These are phyloP conservation scores for Lasioglossum marginatum DNA, from an alignment of 2,888 invertebrate species.

Conservation along the genomic window DNA sequence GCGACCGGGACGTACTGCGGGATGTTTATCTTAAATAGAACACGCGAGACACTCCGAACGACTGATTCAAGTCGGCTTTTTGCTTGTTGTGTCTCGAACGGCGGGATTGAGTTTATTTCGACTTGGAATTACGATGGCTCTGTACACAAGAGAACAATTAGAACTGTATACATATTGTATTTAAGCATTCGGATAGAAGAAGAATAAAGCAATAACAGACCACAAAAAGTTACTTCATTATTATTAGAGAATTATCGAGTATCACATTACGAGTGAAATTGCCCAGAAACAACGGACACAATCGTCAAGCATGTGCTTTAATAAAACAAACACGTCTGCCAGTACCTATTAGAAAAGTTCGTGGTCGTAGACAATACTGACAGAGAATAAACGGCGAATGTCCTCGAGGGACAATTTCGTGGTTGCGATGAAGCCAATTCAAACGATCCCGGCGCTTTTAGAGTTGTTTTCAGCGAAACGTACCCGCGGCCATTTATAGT, in stretches of 20 bases:
- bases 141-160: no score
- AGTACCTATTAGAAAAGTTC: neutral
- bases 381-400: neutral
- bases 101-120: neutral
- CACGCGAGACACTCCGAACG: neutral
- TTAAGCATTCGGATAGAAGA: no score
- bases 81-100: neutral
- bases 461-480: neutral
- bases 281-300: neutral
- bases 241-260: neutral
- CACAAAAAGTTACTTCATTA: neutral
- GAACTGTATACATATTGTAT: no score
- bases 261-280: neutral
- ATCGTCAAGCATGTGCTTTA: neutral
- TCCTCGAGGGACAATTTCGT: neutral
- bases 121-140: no score
- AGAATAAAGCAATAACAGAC: no score
- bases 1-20: neutral
- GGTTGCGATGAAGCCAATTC: neutral
- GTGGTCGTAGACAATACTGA: neutral
- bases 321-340: neutral
- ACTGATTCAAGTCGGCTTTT: neutral
- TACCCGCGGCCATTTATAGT: neutral
- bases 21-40: neutral
- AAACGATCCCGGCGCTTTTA: neutral